Conservation (phyloP, 2,113 vertebrate genomes). For the Seriola quinqueradiata region DNA sequence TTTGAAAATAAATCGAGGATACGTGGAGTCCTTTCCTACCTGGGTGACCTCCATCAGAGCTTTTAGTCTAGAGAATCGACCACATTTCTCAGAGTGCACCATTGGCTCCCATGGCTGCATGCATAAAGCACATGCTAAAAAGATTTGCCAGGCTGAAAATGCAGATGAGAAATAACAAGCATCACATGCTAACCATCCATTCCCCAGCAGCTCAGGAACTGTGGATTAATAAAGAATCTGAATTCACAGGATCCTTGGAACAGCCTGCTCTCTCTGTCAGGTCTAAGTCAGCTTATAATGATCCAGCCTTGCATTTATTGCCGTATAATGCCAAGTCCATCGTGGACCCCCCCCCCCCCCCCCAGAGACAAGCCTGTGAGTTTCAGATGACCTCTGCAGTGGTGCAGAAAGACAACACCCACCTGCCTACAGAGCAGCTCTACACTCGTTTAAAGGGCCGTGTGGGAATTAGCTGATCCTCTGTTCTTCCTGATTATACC, state of each 20-base stretch:
- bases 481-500: not conserved
- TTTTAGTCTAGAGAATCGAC: not conserved
- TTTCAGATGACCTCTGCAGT: not conserved
- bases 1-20: not conserved
- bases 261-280: not conserved
- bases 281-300: not conserved
- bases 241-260: not conserved
- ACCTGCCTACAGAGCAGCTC: not conserved
- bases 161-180: not conserved
- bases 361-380: not conserved
- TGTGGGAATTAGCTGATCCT: not conserved
- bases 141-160: not conserved
- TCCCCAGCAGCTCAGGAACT: not conserved
- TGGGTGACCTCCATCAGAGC: not conserved
- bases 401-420: not conserved
- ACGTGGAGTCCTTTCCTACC: not conserved
- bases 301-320: not conserved
- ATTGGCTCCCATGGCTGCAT: not conserved
- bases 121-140: not conserved
- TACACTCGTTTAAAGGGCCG: not conserved
- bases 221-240: constrained; percentile 12
- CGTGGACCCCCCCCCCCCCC: not conserved
- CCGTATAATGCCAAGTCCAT: not conserved
- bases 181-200: not conserved
- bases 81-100: too few relatives aligned